These are phyloP conservation scores for Aurelia coerulea DNA, from an alignment of 30 jellyfish, hydroid and myxozoan genomes.

Conservation along the genomic window DNA sequence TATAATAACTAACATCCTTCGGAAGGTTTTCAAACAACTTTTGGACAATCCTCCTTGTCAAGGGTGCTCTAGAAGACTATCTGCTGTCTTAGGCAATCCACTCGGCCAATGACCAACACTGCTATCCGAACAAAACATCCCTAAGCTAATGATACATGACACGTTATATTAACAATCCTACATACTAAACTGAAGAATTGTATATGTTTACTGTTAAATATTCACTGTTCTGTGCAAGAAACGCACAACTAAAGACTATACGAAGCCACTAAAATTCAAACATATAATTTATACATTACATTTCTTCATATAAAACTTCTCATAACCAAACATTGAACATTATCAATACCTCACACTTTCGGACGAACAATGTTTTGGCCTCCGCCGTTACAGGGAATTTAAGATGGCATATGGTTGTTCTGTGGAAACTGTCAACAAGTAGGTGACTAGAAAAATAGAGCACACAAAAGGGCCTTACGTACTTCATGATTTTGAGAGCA, in stretches of 20 bases:
- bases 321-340: not conserved
- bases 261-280: not conserved
- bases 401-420: not conserved
- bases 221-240: not conserved
- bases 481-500: too few relatives aligned
- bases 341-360: not conserved
- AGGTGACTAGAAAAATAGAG: not conserved
- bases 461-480: not conserved
- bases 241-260: conserved; percentile 4
- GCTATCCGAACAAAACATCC: too few relatives aligned
- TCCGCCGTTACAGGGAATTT: not conserved
- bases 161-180: too few relatives aligned
- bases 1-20: too few relatives aligned
- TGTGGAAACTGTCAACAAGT: not conserved
- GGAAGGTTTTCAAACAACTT: too few relatives aligned
- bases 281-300: conserved; percentile 7
- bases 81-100: too few relatives aligned
- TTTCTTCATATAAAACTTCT: not conserved
- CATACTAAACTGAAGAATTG: too few relatives aligned
- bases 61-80: too few relatives aligned
- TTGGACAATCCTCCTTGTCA: too few relatives aligned
- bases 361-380: not conserved
- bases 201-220: too few relatives aligned
- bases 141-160: too few relatives aligned
- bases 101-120: too few relatives aligned